Evolutionary conservation across 2,888 invertebrate species (phyloP), one percentile per base, ranked within the genome.

Genomic region (Cerastis rubricosa): DNA sequence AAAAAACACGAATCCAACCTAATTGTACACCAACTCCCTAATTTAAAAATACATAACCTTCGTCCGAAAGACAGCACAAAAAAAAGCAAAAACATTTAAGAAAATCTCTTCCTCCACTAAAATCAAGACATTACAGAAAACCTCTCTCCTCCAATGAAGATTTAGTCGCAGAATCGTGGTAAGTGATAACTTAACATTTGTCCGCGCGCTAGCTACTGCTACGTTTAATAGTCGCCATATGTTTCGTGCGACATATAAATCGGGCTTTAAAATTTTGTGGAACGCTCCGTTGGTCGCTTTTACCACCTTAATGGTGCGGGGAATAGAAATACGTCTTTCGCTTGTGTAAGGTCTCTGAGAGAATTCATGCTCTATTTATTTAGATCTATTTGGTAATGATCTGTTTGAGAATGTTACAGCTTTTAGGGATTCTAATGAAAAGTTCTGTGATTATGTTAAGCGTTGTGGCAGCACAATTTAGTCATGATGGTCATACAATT

Each of bases 141-240:
- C 59, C 57, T 78, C 68, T 63, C 73, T 80, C 40, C 67, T 61
- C 78, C 74, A 86, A 86, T 81, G 76, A 84, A 87, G 86, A 87
- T 81, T 87, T 85, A 87, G 77, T 59, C 71, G 45, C 14, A 66
- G 35, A 74, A 78, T 43, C 66, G 78, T 81, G 81, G 85, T 87
- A 89, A 87, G 81, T 83, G 82, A 86, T 86, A 89, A 85, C 85
- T 88, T 85, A 85, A 88, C 89, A 88, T 88, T 88, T 88, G 88
- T 87, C 86, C 84, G 74, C 75, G 83, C 84, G 86, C 85, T 84
- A 84, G n/a, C 35, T 35, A 3, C 82, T 78, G 81, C 83, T 85
- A 80, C 85, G 70, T 81, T 89, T 90, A 90, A 90, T 89, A 89
- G 89, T 74, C 77, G 80, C 89, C 88, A 91, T 90, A 90, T 87